A percentile compares a stretch with the other conserved stretches of the same genome.
phyloP scores from a whole-genome alignment of 2,888 invertebrate species.

The Charanyca ferruginea region DNA sequence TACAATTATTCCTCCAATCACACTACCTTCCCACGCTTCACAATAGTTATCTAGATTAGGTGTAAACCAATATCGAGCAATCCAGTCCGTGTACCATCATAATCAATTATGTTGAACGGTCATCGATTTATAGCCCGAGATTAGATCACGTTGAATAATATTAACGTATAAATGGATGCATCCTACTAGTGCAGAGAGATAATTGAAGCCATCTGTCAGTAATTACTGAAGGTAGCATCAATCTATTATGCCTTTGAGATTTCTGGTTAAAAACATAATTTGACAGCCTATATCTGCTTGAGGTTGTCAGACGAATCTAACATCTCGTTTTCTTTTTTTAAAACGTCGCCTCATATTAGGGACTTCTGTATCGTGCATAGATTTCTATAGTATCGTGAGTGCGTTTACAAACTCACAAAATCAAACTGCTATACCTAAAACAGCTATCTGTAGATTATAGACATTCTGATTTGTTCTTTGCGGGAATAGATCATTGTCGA shows the following conservation, averaged over 20 bases:
- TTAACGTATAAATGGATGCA: conserved; percentile 43
- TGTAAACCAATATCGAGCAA: conserved; percentile 73
- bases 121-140: conserved; percentile 63
- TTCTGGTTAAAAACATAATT: background rate
- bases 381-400: too few relatives aligned
- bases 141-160: conserved; percentile 59
- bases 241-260: background rate
- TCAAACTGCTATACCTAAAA: too few relatives aligned
- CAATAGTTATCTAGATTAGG: conserved; percentile 65
- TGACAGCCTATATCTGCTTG: too few relatives aligned
- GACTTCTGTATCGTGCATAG: too few relatives aligned
- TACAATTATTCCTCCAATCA: conserved; percentile 16
- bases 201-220: conserved; percentile 1
- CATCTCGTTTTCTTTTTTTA: too few relatives aligned
- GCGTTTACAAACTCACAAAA: too few relatives aligned
- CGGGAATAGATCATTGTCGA: too few relatives aligned
- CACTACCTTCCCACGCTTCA: conserved; percentile 56
- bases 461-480: too few relatives aligned
- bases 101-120: conserved; percentile 77
- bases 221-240: conserved; percentile 3
- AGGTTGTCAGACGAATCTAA: too few relatives aligned
- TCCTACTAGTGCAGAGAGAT: conserved; percentile 13
- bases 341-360: too few relatives aligned
- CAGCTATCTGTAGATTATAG: too few relatives aligned
- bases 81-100: conserved; percentile 67